Evolutionary conservation across 1,140 invertebrate genomes (phyloP).

Genomic region (Dendroctonus ponderosae): DNA sequence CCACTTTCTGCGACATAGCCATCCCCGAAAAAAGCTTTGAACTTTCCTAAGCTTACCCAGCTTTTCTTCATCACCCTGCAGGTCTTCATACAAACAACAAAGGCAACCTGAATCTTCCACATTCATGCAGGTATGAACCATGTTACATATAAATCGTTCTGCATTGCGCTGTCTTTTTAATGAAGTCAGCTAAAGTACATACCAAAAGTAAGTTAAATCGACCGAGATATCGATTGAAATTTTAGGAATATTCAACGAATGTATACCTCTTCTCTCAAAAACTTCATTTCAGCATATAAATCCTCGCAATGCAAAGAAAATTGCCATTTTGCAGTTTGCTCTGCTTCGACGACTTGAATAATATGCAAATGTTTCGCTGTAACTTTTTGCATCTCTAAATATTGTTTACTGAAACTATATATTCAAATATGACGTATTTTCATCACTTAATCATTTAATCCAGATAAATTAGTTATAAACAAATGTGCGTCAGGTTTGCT

Average conservation of each 20-base stretch:
- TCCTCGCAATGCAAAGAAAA: constrained; percentile 92
- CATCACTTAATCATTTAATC: too few relatives aligned
- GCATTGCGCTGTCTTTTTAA: constrained; percentile 19
- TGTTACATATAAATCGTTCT: constrained; percentile 9
- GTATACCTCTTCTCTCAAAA: constrained; percentile 80
- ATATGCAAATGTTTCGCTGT: constrained; percentile 92
- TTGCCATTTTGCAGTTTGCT: constrained; percentile 90
- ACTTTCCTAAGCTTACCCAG: constrained; percentile 91
- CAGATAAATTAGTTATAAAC: too few relatives aligned
- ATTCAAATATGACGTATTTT: constrained; percentile 1
- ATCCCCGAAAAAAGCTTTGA: constrained; percentile 91
- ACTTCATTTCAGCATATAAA: constrained; percentile 83
- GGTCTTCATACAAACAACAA: constrained; percentile 23
- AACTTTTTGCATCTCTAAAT: constrained; percentile 87
- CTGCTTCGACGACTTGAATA: constrained; percentile 88
- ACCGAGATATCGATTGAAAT: not conserved
- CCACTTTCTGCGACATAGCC: constrained; percentile 90
- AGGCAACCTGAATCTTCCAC: constrained; percentile 19
- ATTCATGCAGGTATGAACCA: constrained; percentile 24
- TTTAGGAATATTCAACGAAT: not conserved
- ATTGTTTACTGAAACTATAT: constrained; percentile 86
- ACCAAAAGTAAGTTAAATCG: not conserved
- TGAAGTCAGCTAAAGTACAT: constrained; percentile 9
- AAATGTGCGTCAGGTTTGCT: too few relatives aligned
- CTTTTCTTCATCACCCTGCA: constrained; percentile 48